These are phyloP conservation scores for Gouania willdenowi DNA, from an alignment of 2,797 vertebrate species.

Conservation along the genomic window DNA sequence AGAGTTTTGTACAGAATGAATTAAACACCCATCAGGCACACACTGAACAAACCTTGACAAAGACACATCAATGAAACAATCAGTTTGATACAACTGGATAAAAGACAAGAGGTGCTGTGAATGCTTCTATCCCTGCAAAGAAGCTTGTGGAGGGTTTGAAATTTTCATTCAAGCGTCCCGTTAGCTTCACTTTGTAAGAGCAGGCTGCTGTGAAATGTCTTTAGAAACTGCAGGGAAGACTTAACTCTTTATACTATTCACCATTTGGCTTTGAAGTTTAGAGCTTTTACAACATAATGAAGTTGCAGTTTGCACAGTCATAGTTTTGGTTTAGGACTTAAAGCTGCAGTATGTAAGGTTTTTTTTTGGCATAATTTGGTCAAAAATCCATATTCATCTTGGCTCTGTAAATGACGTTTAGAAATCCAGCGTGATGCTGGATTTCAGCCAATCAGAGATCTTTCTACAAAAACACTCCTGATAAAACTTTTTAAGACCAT, in stretches of 20 bases:
- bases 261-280: too few relatives aligned
- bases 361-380: too few relatives aligned
- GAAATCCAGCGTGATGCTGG: too few relatives aligned
- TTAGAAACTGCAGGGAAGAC: background rate
- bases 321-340: too few relatives aligned
- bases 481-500: too few relatives aligned
- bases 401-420: too few relatives aligned
- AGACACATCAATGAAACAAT: background rate
- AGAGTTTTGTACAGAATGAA: conserved; percentile 11
- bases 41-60: background rate
- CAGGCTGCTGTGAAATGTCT: conserved; percentile 6
- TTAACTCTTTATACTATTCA: background rate
- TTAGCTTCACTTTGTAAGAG: background rate
- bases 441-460: too few relatives aligned
- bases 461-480: too few relatives aligned
- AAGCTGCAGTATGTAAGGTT: too few relatives aligned
- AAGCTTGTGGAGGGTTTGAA: conserved; percentile 2
- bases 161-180: conserved; percentile 2
- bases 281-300: too few relatives aligned
- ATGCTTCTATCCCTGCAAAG: conserved; percentile 26
- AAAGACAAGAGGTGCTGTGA: conserved; percentile 1
- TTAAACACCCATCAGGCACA: conserved; percentile 10
- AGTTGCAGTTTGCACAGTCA: too few relatives aligned
- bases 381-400: too few relatives aligned
- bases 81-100: conserved; percentile 11